Evolutionary conservation across 2,797 vertebrate species (phyloP).

Genomic region (Bovichtus diacanthus): DNA sequence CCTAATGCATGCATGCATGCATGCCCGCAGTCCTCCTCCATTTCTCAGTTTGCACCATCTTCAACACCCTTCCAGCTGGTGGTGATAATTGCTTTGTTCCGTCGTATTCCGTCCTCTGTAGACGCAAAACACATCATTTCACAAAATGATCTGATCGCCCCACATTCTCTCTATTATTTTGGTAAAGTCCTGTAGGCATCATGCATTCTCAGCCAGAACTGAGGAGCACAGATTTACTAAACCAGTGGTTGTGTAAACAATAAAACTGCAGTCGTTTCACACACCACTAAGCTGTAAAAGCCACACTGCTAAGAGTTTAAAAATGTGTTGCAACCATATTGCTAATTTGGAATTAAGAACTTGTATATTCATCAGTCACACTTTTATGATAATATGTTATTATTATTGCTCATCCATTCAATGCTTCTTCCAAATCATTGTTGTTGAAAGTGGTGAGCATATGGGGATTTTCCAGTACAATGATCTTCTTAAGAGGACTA

Average conservation of each 20-base stretch:
- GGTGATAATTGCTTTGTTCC: slow-evolving; percentile 49
- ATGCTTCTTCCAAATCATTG: slow-evolving; percentile 47
- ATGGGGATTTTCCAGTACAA: slow-evolving; percentile 64
- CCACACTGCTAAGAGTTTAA: slow-evolving; percentile 5
- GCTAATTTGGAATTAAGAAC: slow-evolving; percentile 49
- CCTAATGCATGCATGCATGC: slow-evolving; percentile 36
- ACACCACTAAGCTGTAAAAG: slow-evolving; percentile 42
- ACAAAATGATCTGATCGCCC: slow-evolving; percentile 19
- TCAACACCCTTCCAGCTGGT: slow-evolving; percentile 43
- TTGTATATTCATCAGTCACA: slow-evolving; percentile 63
- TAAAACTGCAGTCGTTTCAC: slow-evolving; percentile 39
- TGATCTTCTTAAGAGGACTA: slow-evolving; percentile 60
- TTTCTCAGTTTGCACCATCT: slow-evolving; percentile 22
- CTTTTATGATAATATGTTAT: slow-evolving; percentile 49
- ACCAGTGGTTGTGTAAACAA: slow-evolving; percentile 42
- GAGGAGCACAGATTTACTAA: slow-evolving; percentile 23
- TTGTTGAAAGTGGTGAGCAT: slow-evolving; percentile 52
- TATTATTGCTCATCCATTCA: slow-evolving; percentile 43
- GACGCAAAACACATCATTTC: slow-evolving; percentile 12
- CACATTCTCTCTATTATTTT: slow-evolving; percentile 7
- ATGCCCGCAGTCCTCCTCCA: slow-evolving; percentile 16
- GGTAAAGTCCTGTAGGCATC: slow-evolving; percentile 18
- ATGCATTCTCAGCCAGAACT: slow-evolving; percentile 18
- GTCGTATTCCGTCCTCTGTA: slow-evolving; percentile 28
- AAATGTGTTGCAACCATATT: slow-evolving; percentile 41